phyloP scores from a whole-genome alignment of 2,113 vertebrate genomes.

The Chaetops frenatus region DNA sequence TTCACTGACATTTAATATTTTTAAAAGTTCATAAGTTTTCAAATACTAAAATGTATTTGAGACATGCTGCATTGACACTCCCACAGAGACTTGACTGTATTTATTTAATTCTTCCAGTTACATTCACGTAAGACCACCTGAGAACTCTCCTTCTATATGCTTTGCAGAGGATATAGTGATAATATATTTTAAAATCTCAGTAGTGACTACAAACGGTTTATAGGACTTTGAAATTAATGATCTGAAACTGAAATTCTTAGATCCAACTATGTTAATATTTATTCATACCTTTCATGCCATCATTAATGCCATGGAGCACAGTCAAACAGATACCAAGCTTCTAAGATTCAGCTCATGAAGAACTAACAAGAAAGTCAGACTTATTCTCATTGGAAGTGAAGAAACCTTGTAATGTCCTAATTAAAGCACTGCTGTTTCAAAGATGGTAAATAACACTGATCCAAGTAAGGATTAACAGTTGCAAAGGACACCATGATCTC shows the following conservation, averaged over 20 bases:
- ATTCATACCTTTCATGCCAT: constrained; percentile 3
- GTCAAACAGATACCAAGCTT: not conserved
- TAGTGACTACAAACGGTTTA: not conserved
- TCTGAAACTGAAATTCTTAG: not conserved
- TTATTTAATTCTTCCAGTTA: not conserved
- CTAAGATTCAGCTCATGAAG: not conserved
- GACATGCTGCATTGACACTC: not conserved
- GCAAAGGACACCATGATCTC: not conserved
- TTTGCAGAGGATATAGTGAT: not conserved
- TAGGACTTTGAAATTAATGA: constrained; percentile 1
- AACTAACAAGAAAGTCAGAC: not conserved
- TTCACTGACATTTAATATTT: not conserved
- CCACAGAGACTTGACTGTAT: not conserved
- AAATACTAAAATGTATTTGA: not conserved
- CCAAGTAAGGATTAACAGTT: not conserved
- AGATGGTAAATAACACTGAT: not conserved
- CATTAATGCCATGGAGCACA: not conserved
- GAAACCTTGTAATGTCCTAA: not conserved
- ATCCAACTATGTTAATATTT: not conserved
- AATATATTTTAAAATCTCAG: not conserved
- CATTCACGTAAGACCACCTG: not conserved
- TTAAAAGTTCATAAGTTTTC: not conserved
- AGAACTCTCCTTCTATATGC: not conserved
- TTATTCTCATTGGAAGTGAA: constrained; percentile 24
- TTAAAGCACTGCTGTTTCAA: constrained; percentile 13